These are phyloP conservation scores for Tupaia tana DNA, from an alignment of 2,113 vertebrate genomes.

Conservation along the genomic window DNA sequence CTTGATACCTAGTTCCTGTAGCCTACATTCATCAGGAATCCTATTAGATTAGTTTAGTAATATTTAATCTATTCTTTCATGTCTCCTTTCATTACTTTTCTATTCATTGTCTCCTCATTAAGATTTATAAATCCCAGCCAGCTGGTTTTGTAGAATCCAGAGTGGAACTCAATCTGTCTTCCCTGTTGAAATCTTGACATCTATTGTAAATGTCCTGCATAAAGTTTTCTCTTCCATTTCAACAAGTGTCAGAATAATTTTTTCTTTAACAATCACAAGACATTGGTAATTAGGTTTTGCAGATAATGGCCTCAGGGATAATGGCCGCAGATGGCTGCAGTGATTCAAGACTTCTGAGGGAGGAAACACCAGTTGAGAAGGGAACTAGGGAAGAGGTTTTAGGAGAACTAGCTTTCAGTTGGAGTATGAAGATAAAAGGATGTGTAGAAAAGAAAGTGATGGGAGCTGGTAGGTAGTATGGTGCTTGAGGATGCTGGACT, in stretches of 20 bases:
- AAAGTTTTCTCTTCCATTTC: not conserved
- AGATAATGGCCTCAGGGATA: not conserved
- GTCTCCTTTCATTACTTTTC: not conserved
- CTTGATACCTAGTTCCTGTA: not conserved
- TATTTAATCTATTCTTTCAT: not conserved
- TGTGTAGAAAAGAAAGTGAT: not conserved
- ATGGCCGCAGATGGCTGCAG: too few relatives aligned
- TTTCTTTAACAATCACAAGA: not conserved
- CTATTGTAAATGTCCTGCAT: not conserved
- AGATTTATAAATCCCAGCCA: not conserved
- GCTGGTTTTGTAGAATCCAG: not conserved
- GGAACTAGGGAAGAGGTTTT: not conserved
- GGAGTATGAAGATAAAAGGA: not conserved
- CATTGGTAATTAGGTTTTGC: not conserved
- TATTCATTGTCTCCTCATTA: fast-evolving
- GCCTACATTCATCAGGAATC: not conserved
- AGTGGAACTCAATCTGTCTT: not conserved
- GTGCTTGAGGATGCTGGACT: too few relatives aligned
- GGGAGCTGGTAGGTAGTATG: too few relatives aligned
- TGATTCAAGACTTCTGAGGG: not conserved
- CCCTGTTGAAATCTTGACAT: not conserved
- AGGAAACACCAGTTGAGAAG: not conserved
- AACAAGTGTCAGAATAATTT: not conserved
- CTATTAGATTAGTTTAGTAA: not conserved
- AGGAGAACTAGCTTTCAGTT: not conserved